Evolutionary conservation across 2,797 vertebrate genomes (phyloP), one percentile per base, ranked within the genome.

Genomic region (Cyprinodon diabolis): DNA sequence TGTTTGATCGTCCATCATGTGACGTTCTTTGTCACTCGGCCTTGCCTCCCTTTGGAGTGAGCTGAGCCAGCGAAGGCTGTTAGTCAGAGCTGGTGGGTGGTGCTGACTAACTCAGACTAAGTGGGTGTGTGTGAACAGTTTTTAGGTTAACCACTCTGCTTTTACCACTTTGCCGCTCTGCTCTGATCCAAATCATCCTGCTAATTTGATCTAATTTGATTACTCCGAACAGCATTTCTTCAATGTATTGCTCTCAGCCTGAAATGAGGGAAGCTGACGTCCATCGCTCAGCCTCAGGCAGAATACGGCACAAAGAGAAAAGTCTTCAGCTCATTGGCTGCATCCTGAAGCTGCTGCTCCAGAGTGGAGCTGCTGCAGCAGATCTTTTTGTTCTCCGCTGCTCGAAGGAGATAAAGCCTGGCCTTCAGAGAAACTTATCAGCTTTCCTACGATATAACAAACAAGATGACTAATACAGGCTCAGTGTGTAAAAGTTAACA

Each of bases 311-410:
- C 13, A 17, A 30, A 62, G 19, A 40, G 12, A 49, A 67, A 30
- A 35, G 12, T n/a, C 4, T 5, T 17, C 30, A 7, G 3, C 14
- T 49, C 40, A 66, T 23, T 3, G 11, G 49, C 47, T 48, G 14
- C 17, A 14, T 40, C 7, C 17, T 9, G 37, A 49, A 56, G 67
- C 73, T 47, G 45, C 14, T 45, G 69, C 25, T 57, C 1, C 48
- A 8, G 0, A 37, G 55, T 66, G 14, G 48, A 49, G 40, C 52
- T 68, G 55, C 51, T 71, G 35, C 62, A 47, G 45, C 8, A 47
- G 45, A 30, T n/a, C 57, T 63, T 71, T 72, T 72, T 73, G 49
- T 76, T 78, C 47, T 45, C 47, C 6, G 25, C 37, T 43, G 12
- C 62, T 43, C 69, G 1, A 60, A 40, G 21, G 8, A 21, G 11